Percentiles rank a stretch among this genome's conserved stretches.
These are phyloP conservation scores for Petrophora chlorosata DNA, from an alignment of 2,888 invertebrate genomes.

Conservation along the genomic window DNA sequence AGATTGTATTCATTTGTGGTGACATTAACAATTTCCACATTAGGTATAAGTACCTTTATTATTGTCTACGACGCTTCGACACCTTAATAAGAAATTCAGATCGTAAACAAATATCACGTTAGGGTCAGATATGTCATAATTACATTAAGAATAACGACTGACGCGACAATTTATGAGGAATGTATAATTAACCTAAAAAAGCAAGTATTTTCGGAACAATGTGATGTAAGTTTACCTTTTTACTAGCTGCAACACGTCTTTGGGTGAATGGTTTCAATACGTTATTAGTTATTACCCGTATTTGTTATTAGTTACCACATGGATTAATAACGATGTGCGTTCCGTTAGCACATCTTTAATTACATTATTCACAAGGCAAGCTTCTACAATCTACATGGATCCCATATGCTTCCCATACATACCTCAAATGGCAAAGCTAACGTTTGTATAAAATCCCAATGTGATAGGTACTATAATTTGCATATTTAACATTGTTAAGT, in stretches of 20 bases:
- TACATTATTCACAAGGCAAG: conserved; percentile 17
- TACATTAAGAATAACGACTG: too few relatives aligned
- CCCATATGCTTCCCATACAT: conserved; percentile 9
- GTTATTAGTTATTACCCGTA: conserved; percentile 39
- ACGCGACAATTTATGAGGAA: too few relatives aligned
- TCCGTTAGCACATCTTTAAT: conserved; percentile 40
- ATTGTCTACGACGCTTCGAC: too few relatives aligned
- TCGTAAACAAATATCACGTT: too few relatives aligned
- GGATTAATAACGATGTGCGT: conserved; percentile 29
- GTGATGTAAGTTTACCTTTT: background rate
- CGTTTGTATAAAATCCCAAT: background rate
- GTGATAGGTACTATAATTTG: conserved; percentile 2
- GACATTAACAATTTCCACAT: too few relatives aligned
- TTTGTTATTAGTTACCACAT: conserved; percentile 7
- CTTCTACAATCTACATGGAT: conserved; percentile 1
- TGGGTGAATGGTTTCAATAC: conserved; percentile 46
- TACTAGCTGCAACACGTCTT: conserved; percentile 6
- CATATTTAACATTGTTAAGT: conserved; percentile 39
- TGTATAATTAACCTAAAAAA: too few relatives aligned
- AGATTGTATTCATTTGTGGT: too few relatives aligned
- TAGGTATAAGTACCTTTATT: too few relatives aligned
- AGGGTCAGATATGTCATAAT: too few relatives aligned
- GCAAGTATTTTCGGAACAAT: too few relatives aligned
- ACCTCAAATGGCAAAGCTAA: conserved; percentile 7
- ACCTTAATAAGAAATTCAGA: too few relatives aligned